Base-by-base conservation (phyloP, 2,888 invertebrate species). In the Tiphia femorata region DNA sequence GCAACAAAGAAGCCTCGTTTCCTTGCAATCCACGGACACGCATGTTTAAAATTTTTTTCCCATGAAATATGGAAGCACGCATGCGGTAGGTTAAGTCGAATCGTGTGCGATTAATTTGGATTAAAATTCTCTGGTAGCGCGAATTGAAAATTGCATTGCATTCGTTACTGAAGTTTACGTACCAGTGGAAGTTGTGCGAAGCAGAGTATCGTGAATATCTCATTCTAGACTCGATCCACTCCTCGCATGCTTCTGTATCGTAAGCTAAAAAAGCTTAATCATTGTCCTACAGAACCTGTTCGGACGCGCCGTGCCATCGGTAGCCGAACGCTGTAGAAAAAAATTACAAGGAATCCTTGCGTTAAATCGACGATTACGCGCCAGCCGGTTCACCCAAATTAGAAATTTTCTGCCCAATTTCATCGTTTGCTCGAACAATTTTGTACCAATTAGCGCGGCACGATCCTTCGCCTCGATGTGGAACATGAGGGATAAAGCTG, bases 371-470 rank as follows among this genome's bases (percentile, higher is more conserved):
- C 65, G 53, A 75, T 76, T 78, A 78, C 60, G 58, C 70, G 72
- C 65, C 59, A 59, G 51, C 59, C 60, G 52, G 50, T 70, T 72
- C 63, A 47, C 52, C 40, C 44, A 66, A 75, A 70, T 73, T 62
- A 58, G 56, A 72, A 69, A 75, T 77, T 76, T 77, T 75, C 71
- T 67, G 70, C 75, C 58, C 64, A 66, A 75, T 76, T 75, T 72
- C 70, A 68, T 73, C 70, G 67, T 48, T 53, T 46, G 42, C 43
- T 40, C 23, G 37, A 52, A 23, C 43, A 43, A 51, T 55, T 59
- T 58, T 53, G 35, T 49, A 27, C 55, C 64, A 66, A 67, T 71
- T 67, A 67, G 60, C 44, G 37, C 21, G 46, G 42, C 42, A 50
- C 29, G 63, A 49, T 35, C 42, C 48, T 12, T 14, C 21, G 27